These are phyloP conservation scores for Psix sp. DNA, from an alignment of 1,140 invertebrate genomes.

Conservation along the genomic window DNA sequence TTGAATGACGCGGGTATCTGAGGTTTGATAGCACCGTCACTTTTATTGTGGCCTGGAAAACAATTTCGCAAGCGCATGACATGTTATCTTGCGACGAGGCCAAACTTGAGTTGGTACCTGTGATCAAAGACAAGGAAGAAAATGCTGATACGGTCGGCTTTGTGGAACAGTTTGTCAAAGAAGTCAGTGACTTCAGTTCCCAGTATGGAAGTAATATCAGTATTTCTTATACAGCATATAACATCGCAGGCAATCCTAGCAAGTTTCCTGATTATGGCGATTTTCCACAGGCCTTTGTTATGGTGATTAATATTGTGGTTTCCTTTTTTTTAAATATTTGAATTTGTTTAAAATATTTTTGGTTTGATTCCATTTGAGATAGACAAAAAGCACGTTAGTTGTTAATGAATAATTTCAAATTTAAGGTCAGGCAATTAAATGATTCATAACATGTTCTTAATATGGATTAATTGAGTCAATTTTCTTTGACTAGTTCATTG, in stretches of 20 bases:
- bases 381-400: no score
- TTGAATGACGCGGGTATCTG: neutral
- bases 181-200: conserved; percentile 89
- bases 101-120: conserved; percentile 63
- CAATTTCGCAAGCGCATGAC: conserved; percentile 43
- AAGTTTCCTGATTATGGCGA: conserved; percentile 93
- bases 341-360: no score
- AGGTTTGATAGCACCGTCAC: neutral
- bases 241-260: conserved; percentile 87
- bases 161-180: conserved; percentile 82
- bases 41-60: conserved; percentile 3
- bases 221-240: conserved; percentile 91
- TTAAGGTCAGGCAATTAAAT: no score
- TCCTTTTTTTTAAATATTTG: no score
- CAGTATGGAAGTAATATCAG: conserved; percentile 92
- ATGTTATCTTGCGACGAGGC: conserved; percentile 68
- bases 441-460: no score
- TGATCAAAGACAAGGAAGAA: conserved; percentile 61
- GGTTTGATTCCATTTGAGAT: no score
- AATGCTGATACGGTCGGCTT: conserved; percentile 68
- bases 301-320: no score
- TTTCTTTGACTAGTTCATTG: no score
- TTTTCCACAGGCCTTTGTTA: conserved; percentile 91
- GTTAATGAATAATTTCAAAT: no score
- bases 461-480: no score